Percentiles rank a stretch among this genome's conserved stretches.
Conservation (phyloP, 2,888 invertebrate genomes). For the Panorpa germanica region DNA sequence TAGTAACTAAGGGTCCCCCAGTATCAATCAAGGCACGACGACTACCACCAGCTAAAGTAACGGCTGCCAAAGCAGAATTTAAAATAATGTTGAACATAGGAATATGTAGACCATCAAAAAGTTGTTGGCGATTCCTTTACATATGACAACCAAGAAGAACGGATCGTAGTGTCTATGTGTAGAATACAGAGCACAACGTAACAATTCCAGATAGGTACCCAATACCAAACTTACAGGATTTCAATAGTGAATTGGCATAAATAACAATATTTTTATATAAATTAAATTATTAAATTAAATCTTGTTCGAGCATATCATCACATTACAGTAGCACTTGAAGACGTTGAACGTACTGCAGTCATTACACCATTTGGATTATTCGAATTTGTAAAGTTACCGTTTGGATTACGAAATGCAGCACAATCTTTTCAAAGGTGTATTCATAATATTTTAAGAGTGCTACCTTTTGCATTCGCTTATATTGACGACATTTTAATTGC, state of each 20-base stretch:
- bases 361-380: constrained; percentile 19
- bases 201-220: constrained; percentile 8
- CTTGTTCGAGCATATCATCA: constrained; percentile 17
- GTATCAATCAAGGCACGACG: not conserved
- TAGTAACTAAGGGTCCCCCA: no score
- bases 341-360: constrained; percentile 19
- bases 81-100: no score
- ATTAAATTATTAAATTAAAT: no score
- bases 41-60: not conserved
- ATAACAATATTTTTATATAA: constrained; percentile 12
- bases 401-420: constrained; percentile 17
- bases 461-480: constrained; percentile 14
- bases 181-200: constrained; percentile 16
- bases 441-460: constrained; percentile 13
- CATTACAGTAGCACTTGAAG: constrained; percentile 16
- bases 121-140: no score
- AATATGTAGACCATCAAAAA: no score
- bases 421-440: constrained; percentile 18
- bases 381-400: constrained; percentile 17
- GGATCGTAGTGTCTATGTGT: constrained; percentile 16
- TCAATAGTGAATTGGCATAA: not conserved
- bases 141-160: no score
- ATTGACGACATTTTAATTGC: constrained; percentile 16
- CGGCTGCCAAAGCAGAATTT: not conserved
- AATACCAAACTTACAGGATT: constrained; percentile 1